These are phyloP conservation scores for Sinopyrophorus schimmeli DNA, from an alignment of 2,888 invertebrate species.

Conservation along the genomic window DNA sequence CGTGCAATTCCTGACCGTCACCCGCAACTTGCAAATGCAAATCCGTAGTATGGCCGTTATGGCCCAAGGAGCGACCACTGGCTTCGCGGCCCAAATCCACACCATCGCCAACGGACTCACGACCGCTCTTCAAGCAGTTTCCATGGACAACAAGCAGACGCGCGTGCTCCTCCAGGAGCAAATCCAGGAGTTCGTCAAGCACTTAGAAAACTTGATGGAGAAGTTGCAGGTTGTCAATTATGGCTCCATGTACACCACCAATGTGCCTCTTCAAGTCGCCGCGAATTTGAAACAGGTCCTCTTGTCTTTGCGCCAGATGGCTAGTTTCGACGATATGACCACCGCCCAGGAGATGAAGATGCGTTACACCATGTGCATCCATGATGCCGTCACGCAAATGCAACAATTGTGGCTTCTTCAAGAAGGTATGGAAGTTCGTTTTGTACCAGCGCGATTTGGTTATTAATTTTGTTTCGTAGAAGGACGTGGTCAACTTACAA, in stretches of 20 bases:
- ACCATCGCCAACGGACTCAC: conserved; percentile 9
- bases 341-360: background rate
- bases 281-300: conserved; percentile 12
- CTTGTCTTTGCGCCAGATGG: background rate
- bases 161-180: background rate
- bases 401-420: conserved; percentile 6
- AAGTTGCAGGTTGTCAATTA: background rate
- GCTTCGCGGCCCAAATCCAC: conserved; percentile 5
- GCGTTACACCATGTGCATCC: conserved; percentile 1
- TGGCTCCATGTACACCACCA: background rate
- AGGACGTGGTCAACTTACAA: background rate
- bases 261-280: conserved; percentile 5
- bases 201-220: background rate
- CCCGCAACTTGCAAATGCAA: conserved; percentile 3
- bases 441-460: too few species aligned
- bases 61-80: background rate
- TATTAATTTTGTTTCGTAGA: too few species aligned
- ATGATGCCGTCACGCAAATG: conserved; percentile 14
- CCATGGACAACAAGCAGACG: conserved; percentile 7
- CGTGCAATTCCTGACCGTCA: conserved; percentile 3
- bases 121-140: background rate
- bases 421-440: too few species aligned
- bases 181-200: conserved; percentile 1
- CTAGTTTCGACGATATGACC: background rate
- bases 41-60: background rate